phyloP scores from a whole-genome alignment of 2,113 vertebrate genomes.

The Platysternon megacephalum region DNA sequence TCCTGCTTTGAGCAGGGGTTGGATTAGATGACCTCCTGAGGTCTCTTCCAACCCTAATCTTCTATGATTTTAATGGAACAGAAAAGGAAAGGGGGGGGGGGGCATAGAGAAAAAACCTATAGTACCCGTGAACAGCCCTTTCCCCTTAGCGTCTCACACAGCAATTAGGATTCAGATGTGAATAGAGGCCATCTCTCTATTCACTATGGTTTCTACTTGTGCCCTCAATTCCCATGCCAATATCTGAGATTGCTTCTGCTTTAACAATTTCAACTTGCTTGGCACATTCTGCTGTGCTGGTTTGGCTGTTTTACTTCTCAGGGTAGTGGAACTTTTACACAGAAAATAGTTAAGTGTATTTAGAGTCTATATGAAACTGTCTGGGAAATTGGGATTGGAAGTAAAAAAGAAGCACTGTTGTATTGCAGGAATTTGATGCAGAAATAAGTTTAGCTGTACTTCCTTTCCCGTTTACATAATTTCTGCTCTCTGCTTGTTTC shows the following conservation, averaged over 20 bases:
- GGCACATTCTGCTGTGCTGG: neutral
- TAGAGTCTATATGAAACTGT: constrained; percentile 25
- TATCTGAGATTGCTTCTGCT: neutral
- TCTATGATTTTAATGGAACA: too few species aligned
- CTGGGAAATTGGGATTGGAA: neutral
- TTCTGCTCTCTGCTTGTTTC: constrained; percentile 25
- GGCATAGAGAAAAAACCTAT: fast-evolving
- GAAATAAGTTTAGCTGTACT: constrained; percentile 37
- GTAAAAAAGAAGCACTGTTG: constrained; percentile 1
- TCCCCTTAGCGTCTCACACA: neutral
- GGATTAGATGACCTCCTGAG: too few species aligned
- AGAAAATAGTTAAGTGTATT: constrained; percentile 2
- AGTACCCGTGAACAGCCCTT: neutral
- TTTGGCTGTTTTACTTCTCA: neutral
- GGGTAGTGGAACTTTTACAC: too few species aligned
- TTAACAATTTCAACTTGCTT: constrained; percentile 7
- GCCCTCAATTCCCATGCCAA: neutral
- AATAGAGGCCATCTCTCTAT: neutral
- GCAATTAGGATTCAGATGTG: constrained; percentile 34
- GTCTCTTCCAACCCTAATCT: too few species aligned
- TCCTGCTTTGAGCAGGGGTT: too few species aligned
- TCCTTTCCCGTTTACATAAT: neutral
- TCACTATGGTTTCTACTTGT: neutral
- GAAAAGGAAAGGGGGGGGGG: neutral
- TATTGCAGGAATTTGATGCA: constrained; percentile 27